A percentile compares a stretch with the other conserved stretches of the same genome.
Evolutionary conservation across 2,797 vertebrate species (phyloP).

Genomic region (Clarias pachynema): DNA sequence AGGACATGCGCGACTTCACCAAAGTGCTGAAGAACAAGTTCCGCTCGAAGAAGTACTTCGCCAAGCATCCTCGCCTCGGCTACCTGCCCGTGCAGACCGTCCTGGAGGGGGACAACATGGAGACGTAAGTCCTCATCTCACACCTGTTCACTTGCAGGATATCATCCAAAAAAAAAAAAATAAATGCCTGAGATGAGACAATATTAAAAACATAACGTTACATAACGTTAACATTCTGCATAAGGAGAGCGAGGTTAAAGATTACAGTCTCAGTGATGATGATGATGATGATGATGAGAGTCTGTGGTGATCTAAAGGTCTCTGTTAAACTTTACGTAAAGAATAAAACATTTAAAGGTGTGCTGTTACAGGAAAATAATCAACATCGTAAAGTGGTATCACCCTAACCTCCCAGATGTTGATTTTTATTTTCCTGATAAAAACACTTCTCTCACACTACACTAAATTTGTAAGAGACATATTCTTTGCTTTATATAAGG

Average conservation of each 20-base stretch:
- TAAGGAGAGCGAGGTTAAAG: background rate
- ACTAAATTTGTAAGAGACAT: background rate
- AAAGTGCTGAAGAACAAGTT: slow-evolving; percentile 99
- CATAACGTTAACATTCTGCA: background rate
- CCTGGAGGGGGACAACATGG: slow-evolving; percentile 95
- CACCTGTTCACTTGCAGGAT: background rate
- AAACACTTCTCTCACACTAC: background rate
- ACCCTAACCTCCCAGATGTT: background rate
- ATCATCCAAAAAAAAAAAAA: background rate
- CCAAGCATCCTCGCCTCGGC: slow-evolving; percentile 93
- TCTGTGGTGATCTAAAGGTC: background rate
- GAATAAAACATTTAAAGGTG: background rate
- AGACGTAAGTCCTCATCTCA: slow-evolving; percentile 82
- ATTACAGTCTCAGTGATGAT: background rate
- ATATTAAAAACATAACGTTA: background rate
- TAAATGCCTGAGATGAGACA: background rate
- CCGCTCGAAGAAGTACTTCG: slow-evolving; percentile 96
- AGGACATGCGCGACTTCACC: slow-evolving; percentile 97
- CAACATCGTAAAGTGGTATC: too few relatives aligned
- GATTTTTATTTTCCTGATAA: background rate
- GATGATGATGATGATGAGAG: background rate
- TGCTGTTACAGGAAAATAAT: background rate
- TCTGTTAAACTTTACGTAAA: background rate
- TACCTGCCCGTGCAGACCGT: slow-evolving; percentile 96
- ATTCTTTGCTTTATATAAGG: background rate